Base-by-base conservation (phyloP, 1,140 invertebrate genomes). In the Hyphantria cunea region DNA sequence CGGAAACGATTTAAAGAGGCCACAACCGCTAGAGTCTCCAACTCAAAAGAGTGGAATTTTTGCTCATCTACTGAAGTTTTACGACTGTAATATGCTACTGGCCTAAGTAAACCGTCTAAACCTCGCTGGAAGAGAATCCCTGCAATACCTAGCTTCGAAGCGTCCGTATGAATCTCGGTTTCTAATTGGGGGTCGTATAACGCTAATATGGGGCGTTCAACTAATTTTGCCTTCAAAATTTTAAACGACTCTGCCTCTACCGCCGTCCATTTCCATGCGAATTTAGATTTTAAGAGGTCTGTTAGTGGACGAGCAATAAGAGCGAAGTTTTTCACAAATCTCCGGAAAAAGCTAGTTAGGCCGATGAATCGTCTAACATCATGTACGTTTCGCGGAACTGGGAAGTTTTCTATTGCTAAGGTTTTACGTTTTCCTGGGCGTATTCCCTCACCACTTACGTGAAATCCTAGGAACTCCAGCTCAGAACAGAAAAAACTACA, bases 281-380 rank as follows among this genome's bases (percentile, higher is more conserved):
- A n/a, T 12, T 60, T 41, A 32, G 53, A 47, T 11, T 59, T 62
- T 17, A 67, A 33, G 6, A 72, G 60, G 11, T 55, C 14, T 3
- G 64, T 64, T n/a, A 69, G 14, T 3, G 66, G 70, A 0, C 55
- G 25, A 6, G 59, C 58, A 7, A 66, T 66, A 8, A 69, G 11
- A 6, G 70, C 63, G 51, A 66, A 72, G n/a, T 59, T 25, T 15
- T 47, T 53, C 7, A 70, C 54, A 47, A 74, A 74, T 11, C 71
- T 53, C n/a, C 68, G 7, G 47, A 66, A 66, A 13, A 59, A 60
- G 49, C 49, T 53, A 3, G 65, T 42, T 0, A 74, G 42, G 9
- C 71, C 71, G 6, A 68, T 15, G 47, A 72, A 72, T 7, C 45
- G 51, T 32, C 63, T 47, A 0, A 68, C 48, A 6, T 72, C 66